Evolutionary conservation across 2,888 invertebrate genomes (phyloP), one percentile per base, ranked within the genome.

Genomic region (Nemotelus pantherinus): DNA sequence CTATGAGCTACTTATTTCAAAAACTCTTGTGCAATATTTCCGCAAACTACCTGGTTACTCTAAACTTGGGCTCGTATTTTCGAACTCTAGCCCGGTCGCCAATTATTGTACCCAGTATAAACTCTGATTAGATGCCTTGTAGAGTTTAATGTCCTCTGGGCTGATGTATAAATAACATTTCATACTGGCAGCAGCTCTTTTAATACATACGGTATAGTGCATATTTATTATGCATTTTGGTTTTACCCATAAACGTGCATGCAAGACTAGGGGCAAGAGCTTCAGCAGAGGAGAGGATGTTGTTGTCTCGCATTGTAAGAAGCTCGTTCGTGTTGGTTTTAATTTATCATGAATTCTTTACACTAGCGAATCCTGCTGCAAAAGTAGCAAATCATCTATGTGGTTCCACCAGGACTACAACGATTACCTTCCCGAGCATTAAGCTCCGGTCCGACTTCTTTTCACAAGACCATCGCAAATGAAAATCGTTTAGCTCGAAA

Each of bases 331-430:
- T 60, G 74, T 60, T 63, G 74, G 63, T 60, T 74, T 74, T 60
- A 60, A 74, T 74, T 50, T 60, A 72, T 72, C 74, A 74, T 74
- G 63, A 74, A 74, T 58, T 72, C 47, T 72, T 72, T 63, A 63
- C 25, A 2, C 48, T 25, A 50, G 48, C 45, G 5, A 48, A 68
- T n/a, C 5, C n/a, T 7, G 7, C 60, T 43, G 60, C 60, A 7
- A 7, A 3, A 60, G 60, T 3, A 60, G 25, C 25, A 25, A 25
- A 60, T 43, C 41, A 60, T 25, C 25, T 5, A 2, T 7, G 60
- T 43, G 39, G 39, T 43, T n/a, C 5, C 4, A 58, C 6, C 58
- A 60, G 25, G 25, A 60, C 60, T 41, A 60, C 60, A n/a, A 60
- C n/a, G 60, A 60, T 60, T 41, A 60, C 3, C 60, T 43, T 7